Base-by-base conservation (phyloP, 2,113 vertebrate genomes). In the Triplophysa dalaica region DNA sequence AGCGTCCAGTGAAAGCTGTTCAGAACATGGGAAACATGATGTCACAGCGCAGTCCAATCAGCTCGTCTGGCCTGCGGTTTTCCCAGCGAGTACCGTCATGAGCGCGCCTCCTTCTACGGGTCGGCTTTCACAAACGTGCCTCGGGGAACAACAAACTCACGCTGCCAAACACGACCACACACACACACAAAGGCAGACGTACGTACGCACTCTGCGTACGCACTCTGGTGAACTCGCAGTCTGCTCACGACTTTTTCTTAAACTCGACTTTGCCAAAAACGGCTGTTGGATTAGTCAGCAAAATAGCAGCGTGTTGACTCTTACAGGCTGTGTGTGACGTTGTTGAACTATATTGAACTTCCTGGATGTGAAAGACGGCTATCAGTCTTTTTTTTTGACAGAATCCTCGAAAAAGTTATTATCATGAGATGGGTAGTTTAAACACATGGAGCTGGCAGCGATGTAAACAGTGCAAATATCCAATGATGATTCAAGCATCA, bases 41-140 rank as follows among this genome's bases (percentile, higher is more conserved):
- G 94, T 96, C 94, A 93, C 93, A 94, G 92, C 92, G 86, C 87
- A 88, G 92, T 90, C 92, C 93, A 94, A 94, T 94, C 91, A 93
- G 93, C 92, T 93, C 88, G 94, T 95, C 94, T 94, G 94, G 94
- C 94, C 94, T 94, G 94, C 91, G 94, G 95, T 96, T 96, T 94
- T 92, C 94, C 93, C 78, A 93, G 94, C 93, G 92, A 72, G 79
- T 82, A 72, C 73, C 67, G 70, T 86, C 86, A 77, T 76, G 85
- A 82, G 68, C 45, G 62, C n/a, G 69, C 62, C 73, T 77, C 43
- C 17, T 80, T 79, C 79, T 75, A 60, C 68, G 78, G 76, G 66
- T 82, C 81, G 74, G 38, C 64, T 75, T 81, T 92, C 93, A 94
- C 95, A 94, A 70, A 94, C 94, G 92, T 93, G 93, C 93, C 91